Evolutionary conservation across 2,888 invertebrate genomes (phyloP), one percentile per base, ranked within the genome.

Genomic region (Ichneumoninae sp.): DNA sequence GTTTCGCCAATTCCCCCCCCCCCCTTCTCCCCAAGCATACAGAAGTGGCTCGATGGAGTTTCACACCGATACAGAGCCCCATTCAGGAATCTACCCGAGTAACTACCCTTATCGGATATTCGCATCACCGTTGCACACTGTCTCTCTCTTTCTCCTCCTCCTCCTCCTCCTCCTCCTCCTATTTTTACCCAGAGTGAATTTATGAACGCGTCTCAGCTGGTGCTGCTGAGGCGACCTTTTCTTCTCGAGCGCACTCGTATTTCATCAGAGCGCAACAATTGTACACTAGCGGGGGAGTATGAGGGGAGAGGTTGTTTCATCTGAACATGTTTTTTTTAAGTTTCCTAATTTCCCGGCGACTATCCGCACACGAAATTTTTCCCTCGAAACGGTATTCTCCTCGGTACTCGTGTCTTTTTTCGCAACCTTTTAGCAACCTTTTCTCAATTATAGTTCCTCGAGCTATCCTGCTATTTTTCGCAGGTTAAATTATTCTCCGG

Each of bases 1-100:
- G 47, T 62, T 75, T 65, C 65, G 13, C 65, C 36, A 30, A 47
- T 33, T 36, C 50, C 52, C 22, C n/a, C 50, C 52, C 22, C n/a
- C 19, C 50, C 36, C 22, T 52, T 66, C 36, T 22, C 62, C 50
- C 47, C 44, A 75, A 74, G 68, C 44, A 36, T 26, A 47, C 33
- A 40, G 33, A 80, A 72, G 76, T 68, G 54, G 22, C 66, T 68
- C 62, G 60, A 74, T 77, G 66, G 68, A 80, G 80, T 80, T 83
- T 83, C 79, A 76, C 76, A 76, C 72, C 66, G 22, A 47, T 50
- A 33, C 66, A 33, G 30, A 40, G 40, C 40, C 40, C 0, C 8
- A 40, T 40, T 40, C 1, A 40, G 40, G 8, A 40, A 40, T 40
- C 0, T 8, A 40, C 40, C 40, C 40, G 33, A 5, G 33, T 33